Evolutionary conservation across 2,888 invertebrate genomes (phyloP).

Genomic region (Leptopilina drosophilae): DNA sequence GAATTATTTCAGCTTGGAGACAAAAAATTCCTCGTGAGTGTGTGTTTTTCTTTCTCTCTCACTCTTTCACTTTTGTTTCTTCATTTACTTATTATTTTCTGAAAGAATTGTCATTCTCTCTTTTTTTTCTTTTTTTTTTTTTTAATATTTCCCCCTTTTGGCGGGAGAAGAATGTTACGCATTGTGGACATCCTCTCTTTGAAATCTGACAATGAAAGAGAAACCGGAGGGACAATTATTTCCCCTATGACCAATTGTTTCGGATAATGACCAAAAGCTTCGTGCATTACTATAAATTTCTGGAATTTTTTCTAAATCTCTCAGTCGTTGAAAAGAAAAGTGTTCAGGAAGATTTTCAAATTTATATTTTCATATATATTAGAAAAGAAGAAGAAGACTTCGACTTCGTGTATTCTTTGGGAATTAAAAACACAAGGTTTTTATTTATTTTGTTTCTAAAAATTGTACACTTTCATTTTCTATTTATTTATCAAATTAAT

Average conservation of each 20-base stretch:
- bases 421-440: not conserved
- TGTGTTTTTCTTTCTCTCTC: too few species aligned
- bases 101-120: too few species aligned
- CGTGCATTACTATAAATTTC: conserved; percentile 69
- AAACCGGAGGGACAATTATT: conserved; percentile 74
- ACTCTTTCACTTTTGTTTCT: too few species aligned
- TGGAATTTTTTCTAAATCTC: conserved; percentile 54
- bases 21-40: conserved; percentile 43
- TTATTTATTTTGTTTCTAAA: not conserved
- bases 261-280: conserved; percentile 61
- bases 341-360: not conserved
- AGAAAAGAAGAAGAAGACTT: not conserved
- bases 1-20: conserved; percentile 59
- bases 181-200: conserved; percentile 66
- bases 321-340: conserved; percentile 59
- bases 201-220: conserved; percentile 75
- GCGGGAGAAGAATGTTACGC: conserved; percentile 65
- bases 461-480: too few species aligned
- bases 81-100: too few species aligned
- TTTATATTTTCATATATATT: not conserved
- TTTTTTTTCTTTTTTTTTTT: too few species aligned
- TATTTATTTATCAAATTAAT: too few species aligned
- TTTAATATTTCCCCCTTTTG: too few species aligned
- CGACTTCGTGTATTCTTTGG: not conserved
- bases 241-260: conserved; percentile 56